Conservation (phyloP, 1,140 invertebrate genomes). For the Arion vulgaris region DNA sequence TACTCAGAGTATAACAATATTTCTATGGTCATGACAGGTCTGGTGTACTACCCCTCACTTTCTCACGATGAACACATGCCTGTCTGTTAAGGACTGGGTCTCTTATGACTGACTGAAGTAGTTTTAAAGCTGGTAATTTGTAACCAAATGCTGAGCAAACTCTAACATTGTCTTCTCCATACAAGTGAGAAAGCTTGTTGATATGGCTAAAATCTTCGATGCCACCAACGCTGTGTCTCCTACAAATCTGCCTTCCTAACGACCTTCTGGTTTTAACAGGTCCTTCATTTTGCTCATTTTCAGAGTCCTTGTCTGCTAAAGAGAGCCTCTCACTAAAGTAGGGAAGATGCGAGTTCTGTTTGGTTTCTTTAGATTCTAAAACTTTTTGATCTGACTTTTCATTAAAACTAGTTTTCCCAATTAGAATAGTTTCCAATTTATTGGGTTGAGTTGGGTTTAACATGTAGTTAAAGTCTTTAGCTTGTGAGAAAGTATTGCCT, state of each 20-base stretch:
- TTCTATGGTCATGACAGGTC: slow-evolving; percentile 46
- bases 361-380: slow-evolving; percentile 20
- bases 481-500: slow-evolving; percentile 20
- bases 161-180: slow-evolving; percentile 56
- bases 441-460: too few species aligned
- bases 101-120: slow-evolving; percentile 61
- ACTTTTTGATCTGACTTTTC: slow-evolving; percentile 52
- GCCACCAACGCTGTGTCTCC: slow-evolving; percentile 90
- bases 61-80: slow-evolving; percentile 50
- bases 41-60: slow-evolving; percentile 55
- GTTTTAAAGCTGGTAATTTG: slow-evolving; percentile 72
- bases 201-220: slow-evolving; percentile 87
- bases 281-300: not conserved
- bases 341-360: not conserved
- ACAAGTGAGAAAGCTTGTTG: slow-evolving; percentile 72
- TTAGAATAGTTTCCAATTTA: slow-evolving; percentile 36
- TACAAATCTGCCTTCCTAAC: not conserved
- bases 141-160: slow-evolving; percentile 23
- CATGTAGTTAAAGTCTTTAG: slow-evolving; percentile 27
- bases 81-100: slow-evolving; percentile 46
- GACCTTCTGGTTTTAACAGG: not conserved
- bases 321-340: not conserved
- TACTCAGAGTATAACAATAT: not conserved
- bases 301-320: not conserved
- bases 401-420: slow-evolving; percentile 41